Base-by-base conservation (phyloP, 2,797 vertebrate genomes). In the Coracias cyanogaster region DNA sequence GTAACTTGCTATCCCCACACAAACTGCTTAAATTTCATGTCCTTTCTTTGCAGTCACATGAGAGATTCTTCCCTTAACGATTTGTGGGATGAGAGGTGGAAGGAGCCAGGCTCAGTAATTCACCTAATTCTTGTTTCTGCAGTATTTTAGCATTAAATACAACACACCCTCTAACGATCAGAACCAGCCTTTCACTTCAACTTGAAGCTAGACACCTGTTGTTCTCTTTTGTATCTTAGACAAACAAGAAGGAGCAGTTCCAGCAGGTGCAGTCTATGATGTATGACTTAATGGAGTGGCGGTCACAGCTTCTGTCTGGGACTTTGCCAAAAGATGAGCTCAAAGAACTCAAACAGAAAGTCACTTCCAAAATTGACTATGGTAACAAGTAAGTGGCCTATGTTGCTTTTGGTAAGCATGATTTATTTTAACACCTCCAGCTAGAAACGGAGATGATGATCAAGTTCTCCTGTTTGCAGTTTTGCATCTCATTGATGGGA, bases 271-370 rank as follows among this genome's bases (percentile, higher is more conserved):
- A 99, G 97, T 96, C 97, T 64, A 99, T 99, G 97, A 99, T 99
- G 99, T 99, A 96, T 16, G 99, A 99, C 45, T 95, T 99, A 94
- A 99, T 99, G 98, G 99, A 99, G 97, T 99, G 99, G 99, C 97
- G 99, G 33, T 99, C 99, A 8, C 99, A 99, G 98, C 99, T 99
- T n/a, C 98, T 99, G 16, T 99, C 99, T 0, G 99, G 99, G 77
- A 99, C 99, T 4, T 93, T 99, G 96, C 99, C 99, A 20, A 99
- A 98, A 78, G 99, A 99, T 10, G 99, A 99, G 95, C 99, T 99
- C 95, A 99, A 99, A 96, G 99, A 99, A 91, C 98, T 99, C 67
- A 99, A 99, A 95, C 99, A 99, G 98, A 99, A 99, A 98, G 98
- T 99, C 96, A 99, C 99, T 6, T 99, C 99, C 77, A 99, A 98